Evolutionary conservation across 2,113 vertebrate species (phyloP), one percentile per base, ranked within the genome.

Genomic region (Ranitomeya imitator): DNA sequence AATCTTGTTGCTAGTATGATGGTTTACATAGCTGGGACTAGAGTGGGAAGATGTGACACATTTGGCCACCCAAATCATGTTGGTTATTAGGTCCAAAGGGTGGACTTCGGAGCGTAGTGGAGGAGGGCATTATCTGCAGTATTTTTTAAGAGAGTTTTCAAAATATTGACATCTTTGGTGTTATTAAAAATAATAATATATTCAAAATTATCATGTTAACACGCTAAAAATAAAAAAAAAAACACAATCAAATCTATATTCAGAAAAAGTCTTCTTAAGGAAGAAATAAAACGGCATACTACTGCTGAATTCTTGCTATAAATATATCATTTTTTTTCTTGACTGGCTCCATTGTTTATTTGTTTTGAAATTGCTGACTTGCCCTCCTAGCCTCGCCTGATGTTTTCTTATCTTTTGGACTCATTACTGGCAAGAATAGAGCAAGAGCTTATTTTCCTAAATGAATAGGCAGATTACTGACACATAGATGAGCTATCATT

Each of bases 401-500:
- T 65, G 14, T 84, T 67, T 83, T 52, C 81, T 83, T 84, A 84
- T 84, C 82, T 55, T 74, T 52, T 59, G 15, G 26, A 60, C 69
- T 85, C 82, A 84, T 84, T 84, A 84, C n/a, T 6, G 16, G 16
- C 83, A 73, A 85, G 63, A 76, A 76, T 31, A 73, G 52, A 31
- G 55, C 57, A 74, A 57, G 57, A 55, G 83, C 54, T 74, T 73
- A 60, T 76, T 85, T 74, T 16, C 2, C 15, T 85, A 59, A 65
- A 69, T 85, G 83, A 76, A 76, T 59, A 60, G 83, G 26, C 83
- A 85, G 67, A 85, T 85, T 45, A 85, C 83, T 76, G 83, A 85
- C 69, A 76, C 15, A 71, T 59, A 85, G 83, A 85, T 59, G 69
- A 85, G 83, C 67, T 86, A 86, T 86, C 76, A 86, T 79, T 67